Conservation (phyloP, 2,113 vertebrate species). For the Zosterops japonicus region DNA sequence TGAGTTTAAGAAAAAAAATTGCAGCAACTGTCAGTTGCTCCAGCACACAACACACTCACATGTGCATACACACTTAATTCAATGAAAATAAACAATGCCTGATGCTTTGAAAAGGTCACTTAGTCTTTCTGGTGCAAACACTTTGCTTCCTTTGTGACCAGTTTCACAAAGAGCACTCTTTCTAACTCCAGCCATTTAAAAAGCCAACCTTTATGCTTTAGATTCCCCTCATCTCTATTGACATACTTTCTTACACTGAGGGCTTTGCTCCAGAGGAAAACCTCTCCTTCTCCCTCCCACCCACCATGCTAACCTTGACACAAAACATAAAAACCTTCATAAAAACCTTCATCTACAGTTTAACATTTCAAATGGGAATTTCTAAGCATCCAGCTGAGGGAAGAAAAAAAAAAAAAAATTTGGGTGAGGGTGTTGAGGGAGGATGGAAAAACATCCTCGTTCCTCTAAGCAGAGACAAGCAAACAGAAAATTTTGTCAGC, state of each 20-base stretch:
- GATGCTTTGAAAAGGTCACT: slow-evolving; percentile 60
- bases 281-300: background rate
- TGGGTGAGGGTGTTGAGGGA: too few relatives aligned
- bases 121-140: slow-evolving; percentile 16
- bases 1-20: background rate
- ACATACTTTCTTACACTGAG: background rate
- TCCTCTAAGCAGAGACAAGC: background rate
- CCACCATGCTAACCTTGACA: background rate
- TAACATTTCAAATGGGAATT: slow-evolving; percentile 14
- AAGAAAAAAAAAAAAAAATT: too few relatives aligned
- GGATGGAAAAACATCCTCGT: background rate
- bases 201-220: slow-evolving; percentile 47
- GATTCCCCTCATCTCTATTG: slow-evolving; percentile 14
- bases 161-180: slow-evolving; percentile 47
- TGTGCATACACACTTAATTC: background rate
- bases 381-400: background rate
- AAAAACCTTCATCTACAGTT: background rate
- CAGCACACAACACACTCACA: background rate
- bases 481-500: background rate
- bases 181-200: slow-evolving; percentile 16
- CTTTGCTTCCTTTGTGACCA: slow-evolving; percentile 51
- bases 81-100: slow-evolving; percentile 45
- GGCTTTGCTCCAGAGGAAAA: slow-evolving; percentile 19
- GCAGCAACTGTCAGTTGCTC: background rate
- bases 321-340: slow-evolving; percentile 15